Percentiles rank a stretch among this genome's conserved stretches.
These are phyloP conservation scores for Phrynosoma blainvillii DNA, from an alignment of 2,113 vertebrate genomes.

Conservation along the genomic window DNA sequence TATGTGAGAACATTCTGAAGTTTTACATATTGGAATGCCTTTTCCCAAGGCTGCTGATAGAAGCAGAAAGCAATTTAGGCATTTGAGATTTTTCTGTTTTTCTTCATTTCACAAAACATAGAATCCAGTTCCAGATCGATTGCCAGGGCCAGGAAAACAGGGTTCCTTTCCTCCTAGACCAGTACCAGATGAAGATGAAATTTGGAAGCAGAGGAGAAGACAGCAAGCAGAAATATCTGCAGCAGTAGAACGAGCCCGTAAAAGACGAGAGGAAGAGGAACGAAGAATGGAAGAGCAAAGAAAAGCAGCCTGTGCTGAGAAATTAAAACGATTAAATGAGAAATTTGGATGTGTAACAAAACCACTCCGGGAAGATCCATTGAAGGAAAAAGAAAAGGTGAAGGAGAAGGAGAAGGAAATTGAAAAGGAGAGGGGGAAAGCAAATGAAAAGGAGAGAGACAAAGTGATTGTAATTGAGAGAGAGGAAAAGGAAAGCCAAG, in stretches of 20 bases:
- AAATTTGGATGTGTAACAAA: constrained; percentile 87
- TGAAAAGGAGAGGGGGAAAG: constrained; percentile 56
- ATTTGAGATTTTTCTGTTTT: background rate
- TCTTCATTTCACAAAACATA: constrained; percentile 49
- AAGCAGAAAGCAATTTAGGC: background rate
- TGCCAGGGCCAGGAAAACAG: constrained; percentile 72
- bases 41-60: background rate
- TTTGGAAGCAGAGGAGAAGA: constrained; percentile 94
- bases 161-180: constrained; percentile 76
- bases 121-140: constrained; percentile 80
- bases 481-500: constrained; percentile 69
- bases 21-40: no score
- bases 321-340: constrained; percentile 94
- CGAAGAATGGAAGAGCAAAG: constrained; percentile 96
- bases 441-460: constrained; percentile 43
- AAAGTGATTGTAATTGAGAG: constrained; percentile 45
- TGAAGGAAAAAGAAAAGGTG: constrained; percentile 69
- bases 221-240: constrained; percentile 92
- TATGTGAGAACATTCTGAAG: background rate
- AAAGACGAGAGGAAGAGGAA: constrained; percentile 94
- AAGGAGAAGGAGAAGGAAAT: constrained; percentile 49
- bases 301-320: constrained; percentile 96
- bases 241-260: constrained; percentile 93
- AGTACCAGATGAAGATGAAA: constrained; percentile 90
- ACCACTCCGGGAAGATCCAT: constrained; percentile 74